Base-by-base conservation (phyloP, 1,140 invertebrate species). In the Euschistus heros region DNA sequence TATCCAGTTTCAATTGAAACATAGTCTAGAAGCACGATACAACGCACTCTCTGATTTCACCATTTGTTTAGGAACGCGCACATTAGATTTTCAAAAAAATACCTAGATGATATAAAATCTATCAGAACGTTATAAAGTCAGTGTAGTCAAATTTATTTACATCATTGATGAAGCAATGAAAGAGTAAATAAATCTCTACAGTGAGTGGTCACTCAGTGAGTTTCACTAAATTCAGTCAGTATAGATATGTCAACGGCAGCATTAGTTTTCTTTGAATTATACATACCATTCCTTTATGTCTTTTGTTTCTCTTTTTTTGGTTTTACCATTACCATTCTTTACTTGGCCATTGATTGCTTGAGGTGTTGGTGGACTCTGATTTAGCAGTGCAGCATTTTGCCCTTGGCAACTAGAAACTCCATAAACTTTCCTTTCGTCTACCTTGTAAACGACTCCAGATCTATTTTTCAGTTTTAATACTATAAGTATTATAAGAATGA, bases 281-380 rank as follows among this genome's bases (percentile, higher is more conserved):
- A 94, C 91, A 75, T 93, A 94, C 91, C 91, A 94, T 78, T 94
- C 91, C 82, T 93, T 94, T 69, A 94, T 87, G 75, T 92, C 89
- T 81, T 91, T 91, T 67, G 84, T 81, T 78, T 89, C 85, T 72
- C 88, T 79, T 75, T 88, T 88, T 75, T 87, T 86, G 68, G 82
- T 78, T 72, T 83, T 80, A 27, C 72, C 69, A 68, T 68, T 76
- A 69, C 70, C 75, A 66, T 72, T 73, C 66, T 75, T 77, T 64
- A 74, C 76, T 69, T 71, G 80, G 63, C 76, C 80, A 71, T 73
- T 80, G 69, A 73, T 76, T 70, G 70, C 77, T 71, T 72, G 76
- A n/a, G 72, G 72, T 77, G 71, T 73, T 78, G 71, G 74, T 76
- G 73, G 71, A 74, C 70, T 67, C 80, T 75, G 80, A 72, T 78